A percentile compares a stretch with the other conserved stretches of the same genome.
phyloP scores from a whole-genome alignment of 2,113 vertebrate genomes.

The Ctenomys sociabilis region DNA sequence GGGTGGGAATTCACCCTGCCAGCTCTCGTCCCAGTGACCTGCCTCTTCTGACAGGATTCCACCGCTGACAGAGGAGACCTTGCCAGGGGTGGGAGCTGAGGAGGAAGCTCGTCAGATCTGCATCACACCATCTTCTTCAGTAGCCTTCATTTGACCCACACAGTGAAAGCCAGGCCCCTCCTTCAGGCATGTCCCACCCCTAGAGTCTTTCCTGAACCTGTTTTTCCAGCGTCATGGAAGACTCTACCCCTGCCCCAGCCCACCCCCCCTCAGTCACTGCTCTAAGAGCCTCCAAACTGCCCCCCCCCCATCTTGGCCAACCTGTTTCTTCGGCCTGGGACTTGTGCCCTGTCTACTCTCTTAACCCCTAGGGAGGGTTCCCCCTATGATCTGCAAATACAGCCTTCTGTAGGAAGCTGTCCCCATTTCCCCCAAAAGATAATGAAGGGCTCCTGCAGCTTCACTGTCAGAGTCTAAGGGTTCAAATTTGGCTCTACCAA shows the following conservation, averaged over 20 bases:
- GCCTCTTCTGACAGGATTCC: not conserved
- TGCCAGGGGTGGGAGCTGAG: not conserved
- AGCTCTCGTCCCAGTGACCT: not conserved
- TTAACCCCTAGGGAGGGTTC: not conserved
- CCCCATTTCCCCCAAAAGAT: not conserved
- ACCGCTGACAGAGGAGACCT: not conserved
- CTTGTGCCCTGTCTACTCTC: not conserved
- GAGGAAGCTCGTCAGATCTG: not conserved
- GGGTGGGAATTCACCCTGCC: not conserved
- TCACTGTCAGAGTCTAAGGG: not conserved
- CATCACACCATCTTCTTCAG: not conserved
- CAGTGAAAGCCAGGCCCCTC: not conserved
- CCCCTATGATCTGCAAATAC: not conserved
- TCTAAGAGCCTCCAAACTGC: not conserved
- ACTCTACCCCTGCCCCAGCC: not conserved
- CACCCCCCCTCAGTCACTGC: not conserved
- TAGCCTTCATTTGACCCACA: not conserved
- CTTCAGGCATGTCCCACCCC: fast-evolving
- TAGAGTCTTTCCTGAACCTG: not conserved
- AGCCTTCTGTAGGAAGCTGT: not conserved
- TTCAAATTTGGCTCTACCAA: not conserved
- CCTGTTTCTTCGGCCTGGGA: not conserved
- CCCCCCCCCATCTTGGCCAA: not conserved
- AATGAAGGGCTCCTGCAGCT: not conserved
- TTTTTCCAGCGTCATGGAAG: too few species aligned